Conservation (phyloP, 2,888 invertebrate species). For the Crepidodera aurea region DNA sequence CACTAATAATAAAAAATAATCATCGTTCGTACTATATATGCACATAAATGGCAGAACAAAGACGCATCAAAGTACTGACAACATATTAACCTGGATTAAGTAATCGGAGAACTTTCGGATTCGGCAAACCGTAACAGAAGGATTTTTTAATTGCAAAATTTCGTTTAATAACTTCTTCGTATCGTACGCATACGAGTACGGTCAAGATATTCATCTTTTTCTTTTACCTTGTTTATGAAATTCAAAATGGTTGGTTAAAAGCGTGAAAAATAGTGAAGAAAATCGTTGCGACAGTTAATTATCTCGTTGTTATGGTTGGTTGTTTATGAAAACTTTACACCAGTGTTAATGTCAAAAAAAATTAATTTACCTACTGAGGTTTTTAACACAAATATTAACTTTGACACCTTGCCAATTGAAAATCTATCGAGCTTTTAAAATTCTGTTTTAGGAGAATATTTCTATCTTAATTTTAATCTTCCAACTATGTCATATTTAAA, state of each 20-base stretch:
- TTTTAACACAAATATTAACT: no score
- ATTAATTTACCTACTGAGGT: no score
- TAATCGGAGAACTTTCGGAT: slow-evolving; percentile 56
- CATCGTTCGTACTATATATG: no score
- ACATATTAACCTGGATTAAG: slow-evolving; percentile 60
- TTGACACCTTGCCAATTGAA: no score
- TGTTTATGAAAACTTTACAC: no score
- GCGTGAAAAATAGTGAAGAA: slow-evolving; percentile 17
- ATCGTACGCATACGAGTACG: slow-evolving; percentile 25
- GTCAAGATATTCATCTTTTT: slow-evolving; percentile 49
- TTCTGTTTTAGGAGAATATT: no score
- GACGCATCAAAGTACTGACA: slow-evolving; percentile 1
- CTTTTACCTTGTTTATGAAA: slow-evolving; percentile 29
- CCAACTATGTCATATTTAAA: no score
- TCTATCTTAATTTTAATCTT: no score
- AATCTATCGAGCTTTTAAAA: no score
- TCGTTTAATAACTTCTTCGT: slow-evolving; percentile 45
- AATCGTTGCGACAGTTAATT: background rate
- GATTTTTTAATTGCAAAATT: slow-evolving; percentile 52
- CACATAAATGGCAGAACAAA: background rate
- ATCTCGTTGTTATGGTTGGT: background rate
- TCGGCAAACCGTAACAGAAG: slow-evolving; percentile 50
- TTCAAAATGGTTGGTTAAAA: slow-evolving; percentile 24
- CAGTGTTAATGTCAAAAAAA: no score
- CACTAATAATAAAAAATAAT: no score